Evolutionary conservation across 2,113 vertebrate species (phyloP), one percentile per base, ranked within the genome.

Genomic region (Entosphenus tridentatus): DNA sequence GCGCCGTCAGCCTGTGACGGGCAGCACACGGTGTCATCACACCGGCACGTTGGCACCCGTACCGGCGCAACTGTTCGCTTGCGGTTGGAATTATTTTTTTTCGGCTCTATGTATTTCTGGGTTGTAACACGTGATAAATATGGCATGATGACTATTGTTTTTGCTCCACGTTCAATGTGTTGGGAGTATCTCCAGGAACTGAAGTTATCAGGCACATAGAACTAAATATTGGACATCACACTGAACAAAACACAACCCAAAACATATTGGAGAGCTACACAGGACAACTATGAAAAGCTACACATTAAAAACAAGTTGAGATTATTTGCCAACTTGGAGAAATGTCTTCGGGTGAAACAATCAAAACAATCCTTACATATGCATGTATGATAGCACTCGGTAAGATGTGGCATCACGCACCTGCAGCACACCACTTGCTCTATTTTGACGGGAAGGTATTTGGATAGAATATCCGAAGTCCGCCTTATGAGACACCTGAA

Each of bases 341-440:
- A 39, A 39, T 3, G 39, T 21, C n/a, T 9, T 65, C 21, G 62
- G 62, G 62, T 16, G 21, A n/a, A 65, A 8, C 62, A 9, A 65
- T n/a, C 62, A 65, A 65, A 65, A n/a, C n/a, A 11, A 21, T 11
- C 8, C 10, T 16, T 16, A 65, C 21, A 21, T 21, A 21, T 21
- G 21, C 21, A 21, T 21, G 21, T 21, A 65, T 9, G n/a, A 65
- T 65, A 9, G 62, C 10, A 65, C 21, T 65, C n/a, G n/a, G 62
- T 21, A 65, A 65, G 21, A 21, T 16, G 10, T n/a, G n/a, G 21
- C 8, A 62, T 13, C 13, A 12, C 57, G 57, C 81, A 97, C 92
- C 88, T 87, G 80, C 93, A 97, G 75, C 90, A 97, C 57, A 98
- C 87, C 68, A 98, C 88, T 73, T 95, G 90, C 73, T 98, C 93